Evolutionary conservation across 2,888 invertebrate species (phyloP).

Genomic region (Odontocerum albicorne): DNA sequence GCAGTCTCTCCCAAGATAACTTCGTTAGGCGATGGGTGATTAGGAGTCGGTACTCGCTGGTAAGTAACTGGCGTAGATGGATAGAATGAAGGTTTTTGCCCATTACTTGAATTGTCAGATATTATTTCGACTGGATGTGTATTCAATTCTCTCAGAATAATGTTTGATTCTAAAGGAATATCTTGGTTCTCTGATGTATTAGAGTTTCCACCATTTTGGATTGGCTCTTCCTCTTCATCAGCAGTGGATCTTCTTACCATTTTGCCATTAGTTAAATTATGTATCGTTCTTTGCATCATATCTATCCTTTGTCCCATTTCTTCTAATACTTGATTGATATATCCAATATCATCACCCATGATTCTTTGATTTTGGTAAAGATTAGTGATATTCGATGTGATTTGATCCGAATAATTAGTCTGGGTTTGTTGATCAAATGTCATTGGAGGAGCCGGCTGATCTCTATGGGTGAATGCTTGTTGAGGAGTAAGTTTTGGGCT

Average conservation of each 20-base stretch:
- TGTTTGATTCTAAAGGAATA: background rate
- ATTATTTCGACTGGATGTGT: background rate
- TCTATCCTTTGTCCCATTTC: slow-evolving; percentile 22
- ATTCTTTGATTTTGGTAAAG: slow-evolving; percentile 26
- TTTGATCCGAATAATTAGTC: slow-evolving; percentile 16
- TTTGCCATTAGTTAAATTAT: background rate
- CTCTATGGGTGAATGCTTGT: too few relatives aligned
- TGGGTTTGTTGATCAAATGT: slow-evolving; percentile 36
- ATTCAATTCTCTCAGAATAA: slow-evolving; percentile 11
- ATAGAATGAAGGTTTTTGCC: background rate
- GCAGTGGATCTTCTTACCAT: background rate
- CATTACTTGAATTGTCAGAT: background rate
- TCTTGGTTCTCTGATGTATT: background rate
- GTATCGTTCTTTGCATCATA: slow-evolving; percentile 20
- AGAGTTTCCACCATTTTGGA: slow-evolving; percentile 1
- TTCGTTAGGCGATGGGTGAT: slow-evolving; percentile 1
- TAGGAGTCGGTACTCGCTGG: too few relatives aligned
- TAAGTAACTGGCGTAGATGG: background rate
- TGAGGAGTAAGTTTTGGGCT: too few relatives aligned
- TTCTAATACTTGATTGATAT: slow-evolving; percentile 21
- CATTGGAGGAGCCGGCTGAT: slow-evolving; percentile 32
- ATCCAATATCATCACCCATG: slow-evolving; percentile 20
- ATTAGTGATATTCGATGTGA: slow-evolving; percentile 9
- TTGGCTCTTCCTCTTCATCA: background rate
- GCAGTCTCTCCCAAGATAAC: slow-evolving; percentile 5